These are phyloP conservation scores for Drosophila antonietae DNA, from an alignment of 2,888 invertebrate genomes.

Conservation along the genomic window DNA sequence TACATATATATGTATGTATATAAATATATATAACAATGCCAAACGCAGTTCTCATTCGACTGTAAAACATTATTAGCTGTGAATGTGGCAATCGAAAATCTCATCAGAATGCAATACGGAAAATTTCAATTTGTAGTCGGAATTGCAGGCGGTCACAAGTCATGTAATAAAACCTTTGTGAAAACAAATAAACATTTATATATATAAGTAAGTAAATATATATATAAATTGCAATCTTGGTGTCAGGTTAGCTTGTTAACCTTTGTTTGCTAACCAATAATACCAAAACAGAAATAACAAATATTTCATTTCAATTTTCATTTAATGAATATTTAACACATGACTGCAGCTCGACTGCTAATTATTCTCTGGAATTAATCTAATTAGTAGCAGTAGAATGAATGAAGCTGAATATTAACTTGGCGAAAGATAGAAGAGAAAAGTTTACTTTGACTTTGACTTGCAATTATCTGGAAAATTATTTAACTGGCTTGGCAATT, in stretches of 20 bases:
- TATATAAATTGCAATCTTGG: not conserved
- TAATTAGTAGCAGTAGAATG: not conserved
- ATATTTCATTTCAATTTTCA: not conserved
- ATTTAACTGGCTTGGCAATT: not conserved
- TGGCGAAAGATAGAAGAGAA: not conserved
- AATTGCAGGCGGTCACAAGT: conserved; percentile 8
- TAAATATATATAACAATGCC: not conserved
- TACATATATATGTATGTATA: not conserved
- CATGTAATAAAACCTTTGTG: not conserved
- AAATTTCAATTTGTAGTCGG: conserved; percentile 10
- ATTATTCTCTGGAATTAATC: not conserved
- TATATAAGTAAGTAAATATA: not conserved
- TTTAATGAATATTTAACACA: conserved; percentile 9
- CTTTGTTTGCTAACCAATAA: not conserved
- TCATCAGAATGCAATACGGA: conserved; percentile 5
- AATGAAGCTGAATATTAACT: not conserved
- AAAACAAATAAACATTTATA: not conserved
- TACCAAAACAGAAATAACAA: conserved; percentile 1
- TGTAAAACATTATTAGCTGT: conserved; percentile 21
- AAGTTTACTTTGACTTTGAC: not conserved
- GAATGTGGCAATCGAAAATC: conserved; percentile 12
- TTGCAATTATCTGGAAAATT: not conserved
- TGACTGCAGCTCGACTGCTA: not conserved
- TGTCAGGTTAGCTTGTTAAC: not conserved
- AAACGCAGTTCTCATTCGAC: conserved; percentile 7